Conservation (phyloP, 2,113 vertebrate species). For the Promerops cafer region DNA sequence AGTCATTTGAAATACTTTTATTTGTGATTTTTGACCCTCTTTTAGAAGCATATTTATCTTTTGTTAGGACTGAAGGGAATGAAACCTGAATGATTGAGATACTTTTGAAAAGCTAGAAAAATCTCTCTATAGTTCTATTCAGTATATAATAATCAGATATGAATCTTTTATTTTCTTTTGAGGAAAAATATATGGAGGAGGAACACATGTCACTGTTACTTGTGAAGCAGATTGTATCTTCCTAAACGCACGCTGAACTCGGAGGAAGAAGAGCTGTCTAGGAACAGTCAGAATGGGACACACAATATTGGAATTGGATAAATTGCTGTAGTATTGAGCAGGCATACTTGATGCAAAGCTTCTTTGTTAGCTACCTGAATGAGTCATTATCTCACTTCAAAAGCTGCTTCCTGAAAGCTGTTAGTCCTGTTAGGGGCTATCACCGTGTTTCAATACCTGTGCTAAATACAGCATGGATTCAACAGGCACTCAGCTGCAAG, state of each 20-base stretch:
- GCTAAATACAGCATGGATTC: background rate
- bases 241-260: background rate
- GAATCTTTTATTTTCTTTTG: background rate
- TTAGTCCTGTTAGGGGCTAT: background rate
- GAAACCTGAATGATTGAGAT: background rate
- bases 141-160: background rate
- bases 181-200: background rate
- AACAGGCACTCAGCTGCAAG: background rate
- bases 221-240: background rate
- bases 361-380: background rate
- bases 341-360: background rate
- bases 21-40: background rate
- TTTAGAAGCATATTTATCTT: background rate
- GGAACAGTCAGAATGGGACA: background rate
- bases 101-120: background rate
- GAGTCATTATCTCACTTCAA: background rate
- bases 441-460: background rate
- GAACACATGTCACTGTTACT: fast-evolving
- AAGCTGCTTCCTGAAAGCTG: background rate
- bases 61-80: background rate
- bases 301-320: fast-evolving
- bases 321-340: background rate
- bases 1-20: background rate
- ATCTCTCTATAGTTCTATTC: background rate
- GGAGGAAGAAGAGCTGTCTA: background rate